These are phyloP conservation scores for Hiodon alosoides DNA, from an alignment of 2,113 vertebrate species.

Conservation along the genomic window DNA sequence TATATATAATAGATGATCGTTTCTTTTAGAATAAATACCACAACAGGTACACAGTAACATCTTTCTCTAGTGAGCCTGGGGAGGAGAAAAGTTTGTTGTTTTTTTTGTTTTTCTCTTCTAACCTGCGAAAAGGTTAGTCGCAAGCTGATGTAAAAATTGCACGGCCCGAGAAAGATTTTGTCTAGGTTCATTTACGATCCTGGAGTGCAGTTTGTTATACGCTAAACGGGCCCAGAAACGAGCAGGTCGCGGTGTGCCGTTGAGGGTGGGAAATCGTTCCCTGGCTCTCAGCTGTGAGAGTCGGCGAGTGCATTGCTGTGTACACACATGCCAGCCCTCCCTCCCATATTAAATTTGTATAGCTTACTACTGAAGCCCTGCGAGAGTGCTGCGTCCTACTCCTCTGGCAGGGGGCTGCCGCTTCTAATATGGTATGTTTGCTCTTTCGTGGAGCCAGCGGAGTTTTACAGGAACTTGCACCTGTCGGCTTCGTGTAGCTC, in stretches of 20 bases:
- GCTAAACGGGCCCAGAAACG: too few relatives aligned
- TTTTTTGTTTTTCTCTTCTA: too few relatives aligned
- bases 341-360: neutral
- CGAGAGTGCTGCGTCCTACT: neutral
- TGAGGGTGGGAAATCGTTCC: neutral
- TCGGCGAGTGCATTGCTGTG: neutral
- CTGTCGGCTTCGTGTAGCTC: slow-evolving; percentile 1
- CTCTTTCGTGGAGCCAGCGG: slow-evolving; percentile 13
- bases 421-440: slow-evolving; percentile 9
- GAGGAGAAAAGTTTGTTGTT: too few relatives aligned
- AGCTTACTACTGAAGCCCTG: slow-evolving; percentile 6
- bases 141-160: too few relatives aligned
- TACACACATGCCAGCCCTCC: neutral
- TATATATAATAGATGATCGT: neutral
- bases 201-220: neutral
- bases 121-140: too few relatives aligned
- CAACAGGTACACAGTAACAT: neutral
- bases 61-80: neutral
- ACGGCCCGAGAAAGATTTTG: too few relatives aligned
- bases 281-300: neutral
- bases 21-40: neutral
- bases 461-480: neutral
- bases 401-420: slow-evolving; percentile 7
- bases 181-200: neutral
- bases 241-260: neutral